Conservation (phyloP, 1,140 invertebrate genomes). For the Aleiodes sp. region DNA sequence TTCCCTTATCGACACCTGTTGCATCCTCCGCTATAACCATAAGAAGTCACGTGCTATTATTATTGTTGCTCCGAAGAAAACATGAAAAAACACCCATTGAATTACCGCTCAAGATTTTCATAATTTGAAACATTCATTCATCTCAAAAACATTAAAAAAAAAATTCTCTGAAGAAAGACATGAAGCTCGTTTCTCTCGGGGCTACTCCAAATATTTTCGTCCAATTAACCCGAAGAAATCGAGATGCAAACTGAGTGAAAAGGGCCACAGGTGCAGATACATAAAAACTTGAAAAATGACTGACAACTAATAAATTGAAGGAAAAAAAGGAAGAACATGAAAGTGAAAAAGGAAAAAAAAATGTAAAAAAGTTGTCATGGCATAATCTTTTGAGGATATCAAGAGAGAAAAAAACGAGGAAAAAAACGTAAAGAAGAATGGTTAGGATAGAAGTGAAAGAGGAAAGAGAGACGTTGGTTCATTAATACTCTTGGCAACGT, state of each 20-base stretch:
- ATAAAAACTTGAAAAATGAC: neutral
- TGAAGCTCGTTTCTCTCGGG: too few relatives aligned
- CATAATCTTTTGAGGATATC: slow-evolving; percentile 18
- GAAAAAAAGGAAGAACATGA: too few relatives aligned
- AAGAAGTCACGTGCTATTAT: too few relatives aligned
- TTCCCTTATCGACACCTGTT: neutral
- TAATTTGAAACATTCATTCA: too few relatives aligned
- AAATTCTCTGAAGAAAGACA: too few relatives aligned
- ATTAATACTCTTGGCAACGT: slow-evolving; percentile 43
- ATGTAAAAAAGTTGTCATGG: slow-evolving; percentile 18
- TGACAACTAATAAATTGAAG: too few relatives aligned
- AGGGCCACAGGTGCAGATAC: neutral
- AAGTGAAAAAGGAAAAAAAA: neutral
- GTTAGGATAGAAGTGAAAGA: slow-evolving; percentile 6
- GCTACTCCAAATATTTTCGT: neutral
- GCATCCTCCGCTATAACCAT: neutral
- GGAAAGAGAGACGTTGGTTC: slow-evolving; percentile 33
- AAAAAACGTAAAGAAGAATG: neutral
- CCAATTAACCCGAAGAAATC: neutral
- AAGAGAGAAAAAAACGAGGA: neutral
- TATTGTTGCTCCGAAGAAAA: too few relatives aligned
- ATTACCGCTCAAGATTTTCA: too few relatives aligned
- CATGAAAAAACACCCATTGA: too few relatives aligned
- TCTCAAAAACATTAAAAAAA: too few relatives aligned
- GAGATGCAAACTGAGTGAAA: neutral